Conservation (phyloP, 2,888 invertebrate genomes). For the Criorhina ranunculi region DNA sequence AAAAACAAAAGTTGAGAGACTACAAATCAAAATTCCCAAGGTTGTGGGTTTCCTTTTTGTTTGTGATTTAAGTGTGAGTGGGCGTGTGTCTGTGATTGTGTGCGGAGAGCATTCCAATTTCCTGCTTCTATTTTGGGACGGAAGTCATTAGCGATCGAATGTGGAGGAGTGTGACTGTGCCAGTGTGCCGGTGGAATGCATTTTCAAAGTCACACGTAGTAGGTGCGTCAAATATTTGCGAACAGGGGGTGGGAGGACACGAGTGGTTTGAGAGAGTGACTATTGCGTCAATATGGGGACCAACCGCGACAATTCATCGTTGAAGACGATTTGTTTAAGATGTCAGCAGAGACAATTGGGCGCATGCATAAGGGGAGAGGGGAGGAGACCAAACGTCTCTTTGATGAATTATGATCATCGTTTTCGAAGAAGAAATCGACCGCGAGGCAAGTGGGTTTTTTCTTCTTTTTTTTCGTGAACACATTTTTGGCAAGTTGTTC, state of each 20-base stretch:
- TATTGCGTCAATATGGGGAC: conserved; percentile 16
- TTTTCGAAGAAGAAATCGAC: conserved; percentile 9
- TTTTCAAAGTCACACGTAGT: conserved; percentile 8
- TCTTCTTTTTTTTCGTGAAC: background rate
- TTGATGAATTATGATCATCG: conserved; percentile 43
- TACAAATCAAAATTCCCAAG: conserved; percentile 53
- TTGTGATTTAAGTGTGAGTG: background rate
- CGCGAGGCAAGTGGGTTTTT: conserved; percentile 7
- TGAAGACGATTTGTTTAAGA: conserved; percentile 32
- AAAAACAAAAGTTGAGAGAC: conserved; percentile 7
- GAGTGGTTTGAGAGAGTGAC: background rate
- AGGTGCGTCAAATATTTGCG: conserved; percentile 8
- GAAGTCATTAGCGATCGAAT: conserved; percentile 61
- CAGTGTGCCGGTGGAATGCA: conserved; percentile 41
- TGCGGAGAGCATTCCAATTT: conserved; percentile 39
- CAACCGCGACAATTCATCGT: conserved; percentile 13
- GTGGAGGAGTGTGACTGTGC: conserved; percentile 15
- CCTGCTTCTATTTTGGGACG: conserved; percentile 73
- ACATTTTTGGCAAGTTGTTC: conserved; percentile 41
- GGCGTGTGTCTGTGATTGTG: too few species aligned
- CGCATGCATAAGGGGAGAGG: conserved; percentile 2
- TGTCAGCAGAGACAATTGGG: conserved; percentile 51
- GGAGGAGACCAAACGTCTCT: conserved; percentile 1
- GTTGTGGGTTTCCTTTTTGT: conserved; percentile 45
- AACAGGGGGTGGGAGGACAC: background rate